Percentiles rank a stretch among this genome's conserved stretches.
phyloP scores from a whole-genome alignment of 2,113 vertebrate genomes.

The Pterophyllum scalare region DNA sequence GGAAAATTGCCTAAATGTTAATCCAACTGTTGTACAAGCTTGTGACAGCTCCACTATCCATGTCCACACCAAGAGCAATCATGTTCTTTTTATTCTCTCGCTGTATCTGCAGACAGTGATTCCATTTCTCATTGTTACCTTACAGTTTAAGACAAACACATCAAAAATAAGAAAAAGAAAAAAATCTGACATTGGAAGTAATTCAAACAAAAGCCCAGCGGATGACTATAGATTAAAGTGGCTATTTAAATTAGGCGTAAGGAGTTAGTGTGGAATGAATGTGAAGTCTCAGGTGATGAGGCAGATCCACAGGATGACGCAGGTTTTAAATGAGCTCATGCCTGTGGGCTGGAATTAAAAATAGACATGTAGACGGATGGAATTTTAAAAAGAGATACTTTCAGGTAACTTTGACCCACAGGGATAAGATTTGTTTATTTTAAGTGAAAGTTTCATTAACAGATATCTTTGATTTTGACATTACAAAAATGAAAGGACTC shows the following conservation, averaged over 20 bases:
- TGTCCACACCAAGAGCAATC: neutral
- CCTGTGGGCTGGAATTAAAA: neutral
- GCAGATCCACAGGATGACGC: slow-evolving; percentile 5
- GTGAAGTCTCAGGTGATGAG: slow-evolving; percentile 14
- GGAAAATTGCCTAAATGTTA: slow-evolving; percentile 58
- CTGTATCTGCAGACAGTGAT: neutral
- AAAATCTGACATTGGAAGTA: neutral
- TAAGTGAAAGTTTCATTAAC: neutral
- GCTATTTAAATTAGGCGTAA: slow-evolving; percentile 38
- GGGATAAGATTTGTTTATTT: neutral
- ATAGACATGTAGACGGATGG: neutral
- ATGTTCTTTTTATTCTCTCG: neutral
- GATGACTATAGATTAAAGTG: slow-evolving; percentile 39
- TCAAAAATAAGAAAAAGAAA: neutral
- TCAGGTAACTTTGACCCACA: slow-evolving; percentile 15
- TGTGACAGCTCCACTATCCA: neutral
- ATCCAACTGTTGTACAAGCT: slow-evolving; percentile 34
- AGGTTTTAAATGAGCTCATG: slow-evolving; percentile 31
- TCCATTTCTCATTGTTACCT: slow-evolving; percentile 5
- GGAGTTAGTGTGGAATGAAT: slow-evolving; percentile 16
- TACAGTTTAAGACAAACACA: slow-evolving; percentile 11
- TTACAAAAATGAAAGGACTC: neutral
- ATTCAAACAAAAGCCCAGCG: slow-evolving; percentile 29
- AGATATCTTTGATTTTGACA: neutral
- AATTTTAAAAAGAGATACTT: neutral